These are phyloP conservation scores for Galaxias olidus DNA, from an alignment of 2,797 vertebrate genomes.

Conservation along the genomic window DNA sequence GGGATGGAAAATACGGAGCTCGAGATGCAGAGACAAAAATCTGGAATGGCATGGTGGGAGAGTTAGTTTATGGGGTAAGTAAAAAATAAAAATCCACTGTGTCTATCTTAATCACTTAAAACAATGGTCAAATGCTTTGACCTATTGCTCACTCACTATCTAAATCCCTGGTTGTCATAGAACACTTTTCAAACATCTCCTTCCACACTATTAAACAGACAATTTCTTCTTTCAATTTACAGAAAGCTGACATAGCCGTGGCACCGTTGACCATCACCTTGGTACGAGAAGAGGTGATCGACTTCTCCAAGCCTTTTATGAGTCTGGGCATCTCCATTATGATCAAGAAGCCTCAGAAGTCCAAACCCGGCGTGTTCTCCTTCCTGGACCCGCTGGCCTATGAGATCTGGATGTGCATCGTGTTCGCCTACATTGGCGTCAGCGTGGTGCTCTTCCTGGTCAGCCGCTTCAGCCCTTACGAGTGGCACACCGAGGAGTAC, in stretches of 20 bases:
- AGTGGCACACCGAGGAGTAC: constrained; percentile 99
- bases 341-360: constrained; percentile 99
- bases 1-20: constrained; percentile 97
- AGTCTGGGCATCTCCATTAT: constrained; percentile 99
- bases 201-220: not conserved
- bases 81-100: not conserved
- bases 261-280: constrained; percentile 97
- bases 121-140: not conserved
- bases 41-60: constrained; percentile 99
- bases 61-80: constrained; percentile 97
- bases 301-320: constrained; percentile 99
- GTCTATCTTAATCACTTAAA: not conserved
- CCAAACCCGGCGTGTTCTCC: constrained; percentile 98
- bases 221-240: constrained; percentile 30
- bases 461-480: constrained; percentile 99
- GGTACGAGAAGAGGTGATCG: constrained; percentile 98
- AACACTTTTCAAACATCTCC: not conserved
- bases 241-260: constrained; percentile 99
- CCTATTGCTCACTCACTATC: not conserved
- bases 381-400: constrained; percentile 99
- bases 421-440: constrained; percentile 99
- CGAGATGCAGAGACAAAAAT: constrained; percentile 98
- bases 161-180: not conserved
- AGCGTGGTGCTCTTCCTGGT: constrained; percentile 99
- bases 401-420: constrained; percentile 99